Evolutionary conservation across 1,140 invertebrate genomes (phyloP).

Genomic region (Drosophila punjabiensis): DNA sequence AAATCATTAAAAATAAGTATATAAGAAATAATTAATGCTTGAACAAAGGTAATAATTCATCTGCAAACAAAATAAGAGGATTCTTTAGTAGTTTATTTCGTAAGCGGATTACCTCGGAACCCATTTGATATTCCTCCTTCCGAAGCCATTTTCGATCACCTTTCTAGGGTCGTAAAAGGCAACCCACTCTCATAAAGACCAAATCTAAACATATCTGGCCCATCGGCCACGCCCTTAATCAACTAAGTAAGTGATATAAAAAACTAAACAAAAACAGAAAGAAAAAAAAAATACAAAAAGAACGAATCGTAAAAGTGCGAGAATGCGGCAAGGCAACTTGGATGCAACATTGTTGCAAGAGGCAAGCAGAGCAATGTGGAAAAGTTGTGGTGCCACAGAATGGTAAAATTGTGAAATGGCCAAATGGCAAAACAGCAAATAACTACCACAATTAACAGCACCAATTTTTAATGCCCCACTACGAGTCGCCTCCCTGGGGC

Average conservation of each 20-base stretch:
- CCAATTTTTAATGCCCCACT: slow-evolving; percentile 72
- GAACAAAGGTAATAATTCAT: background rate
- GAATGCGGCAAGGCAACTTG: slow-evolving; percentile 45
- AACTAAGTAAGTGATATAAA: slow-evolving; percentile 75
- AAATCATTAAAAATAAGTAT: background rate
- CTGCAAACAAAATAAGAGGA: background rate
- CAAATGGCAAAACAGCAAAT: slow-evolving; percentile 73
- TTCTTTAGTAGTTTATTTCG: background rate
- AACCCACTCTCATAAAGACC: slow-evolving; percentile 20
- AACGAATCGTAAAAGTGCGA: slow-evolving; percentile 72
- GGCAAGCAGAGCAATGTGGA: slow-evolving; percentile 33
- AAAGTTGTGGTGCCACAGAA: slow-evolving; percentile 36
- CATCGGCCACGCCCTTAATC: slow-evolving; percentile 72
- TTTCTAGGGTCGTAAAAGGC: slow-evolving; percentile 22
- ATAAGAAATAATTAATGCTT: background rate
- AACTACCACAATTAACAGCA: slow-evolving; percentile 81
- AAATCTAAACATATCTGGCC: slow-evolving; percentile 73
- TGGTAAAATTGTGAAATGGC: slow-evolving; percentile 65
- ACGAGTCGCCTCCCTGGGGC: slow-evolving; percentile 40
- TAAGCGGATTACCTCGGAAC: slow-evolving; percentile 28
- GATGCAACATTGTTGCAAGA: slow-evolving; percentile 71
- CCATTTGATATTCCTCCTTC: slow-evolving; percentile 23
- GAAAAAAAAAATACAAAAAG: background rate
- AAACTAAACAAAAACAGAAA: slow-evolving; percentile 12
- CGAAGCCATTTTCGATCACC: slow-evolving; percentile 18